Conservation (phyloP, 92 coral and sea anemone species). For the Palythoa heliodiscus region DNA sequence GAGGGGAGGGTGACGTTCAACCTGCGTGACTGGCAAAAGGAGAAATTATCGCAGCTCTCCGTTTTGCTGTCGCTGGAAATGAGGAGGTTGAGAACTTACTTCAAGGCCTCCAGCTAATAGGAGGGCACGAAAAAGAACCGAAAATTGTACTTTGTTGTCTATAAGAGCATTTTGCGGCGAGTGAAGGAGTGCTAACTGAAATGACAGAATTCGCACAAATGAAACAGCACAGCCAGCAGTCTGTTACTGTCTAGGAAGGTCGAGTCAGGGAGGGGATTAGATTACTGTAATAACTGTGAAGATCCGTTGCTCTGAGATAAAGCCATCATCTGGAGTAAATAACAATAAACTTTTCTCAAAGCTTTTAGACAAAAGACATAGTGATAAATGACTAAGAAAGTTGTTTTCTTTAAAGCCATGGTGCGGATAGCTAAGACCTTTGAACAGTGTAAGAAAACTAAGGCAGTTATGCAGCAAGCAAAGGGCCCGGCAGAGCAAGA, state of each 20-base stretch:
- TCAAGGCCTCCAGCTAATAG: background rate
- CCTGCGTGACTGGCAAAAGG: constrained; percentile 48
- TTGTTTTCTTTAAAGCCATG: constrained; percentile 31
- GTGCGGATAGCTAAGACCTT: too few relatives aligned
- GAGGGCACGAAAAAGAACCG: constrained; percentile 40
- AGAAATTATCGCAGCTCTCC: too few relatives aligned
- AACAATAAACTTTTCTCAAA: constrained; percentile 50
- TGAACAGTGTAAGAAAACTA: too few relatives aligned
- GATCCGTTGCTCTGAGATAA: constrained; percentile 53
- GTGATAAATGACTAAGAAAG: constrained; percentile 41
- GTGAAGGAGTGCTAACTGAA: constrained; percentile 49
- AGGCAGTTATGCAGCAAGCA: constrained; percentile 46
- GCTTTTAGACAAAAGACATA: constrained; percentile 47
- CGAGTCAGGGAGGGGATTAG: constrained; percentile 50
- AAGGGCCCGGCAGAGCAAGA: constrained; percentile 44
- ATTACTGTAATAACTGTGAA: constrained; percentile 52
- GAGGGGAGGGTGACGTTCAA: constrained; percentile 35
- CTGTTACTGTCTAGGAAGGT: constrained; percentile 58
- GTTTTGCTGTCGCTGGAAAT: too few relatives aligned
- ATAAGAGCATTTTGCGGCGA: constrained; percentile 13
- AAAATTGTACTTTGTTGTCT: constrained; percentile 43
- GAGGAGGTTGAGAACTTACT: too few relatives aligned
- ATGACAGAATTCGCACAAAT: constrained; percentile 57
- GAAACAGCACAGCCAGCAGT: constrained; percentile 55
- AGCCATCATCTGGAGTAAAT: constrained; percentile 47